Conservation (phyloP, 2,888 invertebrate genomes). For the Frankliniella fusca region DNA sequence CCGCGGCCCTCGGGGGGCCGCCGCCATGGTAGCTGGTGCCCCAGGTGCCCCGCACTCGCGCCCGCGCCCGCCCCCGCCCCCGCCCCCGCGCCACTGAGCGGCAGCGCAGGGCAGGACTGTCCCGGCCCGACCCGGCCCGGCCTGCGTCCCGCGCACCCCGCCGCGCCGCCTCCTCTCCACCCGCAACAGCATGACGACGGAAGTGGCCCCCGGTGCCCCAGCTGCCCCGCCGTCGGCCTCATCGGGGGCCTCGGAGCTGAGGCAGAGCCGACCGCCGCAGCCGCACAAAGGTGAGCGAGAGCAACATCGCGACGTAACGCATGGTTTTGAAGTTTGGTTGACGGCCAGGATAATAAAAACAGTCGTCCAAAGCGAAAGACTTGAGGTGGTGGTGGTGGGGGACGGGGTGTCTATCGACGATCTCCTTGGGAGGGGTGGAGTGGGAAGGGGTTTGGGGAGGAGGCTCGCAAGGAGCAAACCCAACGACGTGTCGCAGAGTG, state of each 20-base stretch:
- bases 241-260: neutral
- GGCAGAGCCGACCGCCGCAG: neutral
- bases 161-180: neutral
- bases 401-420: too few relatives aligned
- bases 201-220: neutral
- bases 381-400: too few relatives aligned
- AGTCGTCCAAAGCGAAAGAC: too few relatives aligned
- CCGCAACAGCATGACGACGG: neutral
- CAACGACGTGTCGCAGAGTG: too few relatives aligned
- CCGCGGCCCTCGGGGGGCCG: neutral
- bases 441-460: too few relatives aligned
- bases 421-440: too few relatives aligned
- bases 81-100: neutral
- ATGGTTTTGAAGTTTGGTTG: too few relatives aligned
- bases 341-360: too few relatives aligned
- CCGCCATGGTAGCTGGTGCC: neutral
- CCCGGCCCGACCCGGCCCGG: neutral
- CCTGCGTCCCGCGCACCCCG: neutral
- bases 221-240: neutral
- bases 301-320: too few relatives aligned
- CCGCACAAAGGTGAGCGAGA: constrained; percentile 3
- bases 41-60: neutral
- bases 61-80: neutral
- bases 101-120: neutral
- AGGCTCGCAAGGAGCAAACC: too few relatives aligned